Evolutionary conservation across 2,113 vertebrate genomes (phyloP), one percentile per base, ranked within the genome.

Genomic region (Chaetura pelagica): DNA sequence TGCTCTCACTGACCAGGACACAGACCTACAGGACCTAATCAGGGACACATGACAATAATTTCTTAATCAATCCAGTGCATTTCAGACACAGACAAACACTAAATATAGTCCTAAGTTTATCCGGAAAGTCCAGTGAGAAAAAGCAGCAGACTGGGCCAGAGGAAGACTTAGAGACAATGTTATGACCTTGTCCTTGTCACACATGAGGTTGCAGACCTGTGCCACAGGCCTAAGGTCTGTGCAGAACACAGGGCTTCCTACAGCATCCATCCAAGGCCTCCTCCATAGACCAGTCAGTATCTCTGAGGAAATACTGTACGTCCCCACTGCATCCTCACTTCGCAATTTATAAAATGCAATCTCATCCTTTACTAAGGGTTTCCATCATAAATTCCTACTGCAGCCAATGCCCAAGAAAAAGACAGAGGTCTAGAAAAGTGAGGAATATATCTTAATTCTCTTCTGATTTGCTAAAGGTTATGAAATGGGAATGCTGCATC

Each of bases 71-170:
- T 7, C 26, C 9, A 10, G 29, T 5, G 23, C 0, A 0, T n/a
- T 58, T 71, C 42, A 78, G 26, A 48, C 26, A 66, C 0, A 0
- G 34, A 16, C 48, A 34, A 52, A n/a, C 30, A 58, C 14, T 63
- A 72, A 38, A n/a, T 8, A 7, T 38, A 9, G 13, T 20, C 32
- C 62, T 22, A n/a, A 9, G 7, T 20, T 92, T 27, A 34, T 27
- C 18, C 0, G 0, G 30, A n/a, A 87, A 42, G 21, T 55, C 10
- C 19, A 21, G 7, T 27, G 24, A 80, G 15, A 55, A 64, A 35
- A 73, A 87, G 32, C 19, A 72, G 38, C 34, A 35, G 32, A n/a
- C 5, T 1, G 4, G 6, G 10, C 3, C 38, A 46, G 24, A 68
- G n/a, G 42, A 81, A 84, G 22, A 54, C 15, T 12, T 48, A 64